Conservation (phyloP, 64 coral and sea anemone species). For the Acropora tenuis region DNA sequence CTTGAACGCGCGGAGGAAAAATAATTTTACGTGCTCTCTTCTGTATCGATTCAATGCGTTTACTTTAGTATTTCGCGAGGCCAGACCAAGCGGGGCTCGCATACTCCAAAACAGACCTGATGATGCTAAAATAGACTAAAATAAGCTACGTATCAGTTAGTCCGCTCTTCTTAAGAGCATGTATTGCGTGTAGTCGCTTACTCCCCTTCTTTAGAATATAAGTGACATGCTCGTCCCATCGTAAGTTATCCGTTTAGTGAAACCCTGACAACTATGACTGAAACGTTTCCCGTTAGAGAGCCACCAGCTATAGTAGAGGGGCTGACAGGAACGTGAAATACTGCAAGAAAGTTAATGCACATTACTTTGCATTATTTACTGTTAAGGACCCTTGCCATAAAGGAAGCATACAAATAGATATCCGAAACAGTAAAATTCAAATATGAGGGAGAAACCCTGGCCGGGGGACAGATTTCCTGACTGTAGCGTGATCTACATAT, state of each 20-base stretch:
- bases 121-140: background rate
- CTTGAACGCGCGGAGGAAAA: background rate
- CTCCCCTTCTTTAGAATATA: background rate
- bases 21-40: slow-evolving; percentile 1
- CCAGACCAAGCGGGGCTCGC: background rate
- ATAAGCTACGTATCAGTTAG: background rate
- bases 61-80: background rate
- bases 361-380: background rate
- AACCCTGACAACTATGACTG: slow-evolving; percentile 10
- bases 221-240: background rate
- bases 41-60: background rate
- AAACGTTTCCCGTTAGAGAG: background rate
- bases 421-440: slow-evolving; percentile 32
- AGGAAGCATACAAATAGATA: slow-evolving; percentile 23
- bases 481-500: slow-evolving; percentile 55
- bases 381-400: slow-evolving; percentile 42
- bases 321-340: background rate
- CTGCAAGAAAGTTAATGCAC: background rate
- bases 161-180: slow-evolving; percentile 1
- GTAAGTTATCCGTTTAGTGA: slow-evolving; percentile 10
- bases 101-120: background rate
- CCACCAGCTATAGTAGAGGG: background rate
- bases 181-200: background rate
- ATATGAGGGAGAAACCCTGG: slow-evolving; percentile 25
- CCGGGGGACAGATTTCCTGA: background rate